phyloP scores from a whole-genome alignment of 2,113 vertebrate species.

The Boulengeromyrus knoepffleri region DNA sequence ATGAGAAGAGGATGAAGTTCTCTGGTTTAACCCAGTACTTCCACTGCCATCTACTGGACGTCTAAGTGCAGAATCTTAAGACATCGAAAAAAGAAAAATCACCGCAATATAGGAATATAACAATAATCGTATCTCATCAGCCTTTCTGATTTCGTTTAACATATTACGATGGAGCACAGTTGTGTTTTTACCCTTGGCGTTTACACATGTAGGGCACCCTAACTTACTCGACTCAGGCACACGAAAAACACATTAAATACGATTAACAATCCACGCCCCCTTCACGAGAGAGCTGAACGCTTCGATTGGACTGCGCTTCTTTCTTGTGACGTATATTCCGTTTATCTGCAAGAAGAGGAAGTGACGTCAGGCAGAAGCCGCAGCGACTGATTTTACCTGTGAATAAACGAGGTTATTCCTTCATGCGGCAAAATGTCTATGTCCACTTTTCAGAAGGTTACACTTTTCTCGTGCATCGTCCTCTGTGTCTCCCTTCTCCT shows the following conservation, averaged over 20 bases:
- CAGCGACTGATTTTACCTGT: not conserved
- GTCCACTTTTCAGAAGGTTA: conserved; percentile 70
- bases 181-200: not conserved
- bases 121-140: not conserved
- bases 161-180: not conserved
- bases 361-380: not conserved
- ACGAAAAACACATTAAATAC: not conserved
- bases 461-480: conserved; percentile 69
- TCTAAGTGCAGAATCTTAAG: not conserved
- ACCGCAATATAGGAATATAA: not conserved
- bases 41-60: conserved; percentile 56
- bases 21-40: conserved; percentile 28
- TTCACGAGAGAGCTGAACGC: not conserved
- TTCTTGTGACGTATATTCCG: not conserved
- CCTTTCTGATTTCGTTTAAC: not conserved
- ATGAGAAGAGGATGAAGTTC: not conserved
- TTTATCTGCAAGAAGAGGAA: not conserved
- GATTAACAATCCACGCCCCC: not conserved
- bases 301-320: not conserved
- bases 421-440: conserved; percentile 58
- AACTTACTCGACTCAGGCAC: not conserved
- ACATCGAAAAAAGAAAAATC: not conserved
- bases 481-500: conserved; percentile 80
- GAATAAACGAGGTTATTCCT: not conserved
- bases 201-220: not conserved